Percentiles rank a stretch among this genome's conserved stretches.
phyloP scores from a whole-genome alignment of 2,797 vertebrate species.

The Anguilla megastoma region DNA sequence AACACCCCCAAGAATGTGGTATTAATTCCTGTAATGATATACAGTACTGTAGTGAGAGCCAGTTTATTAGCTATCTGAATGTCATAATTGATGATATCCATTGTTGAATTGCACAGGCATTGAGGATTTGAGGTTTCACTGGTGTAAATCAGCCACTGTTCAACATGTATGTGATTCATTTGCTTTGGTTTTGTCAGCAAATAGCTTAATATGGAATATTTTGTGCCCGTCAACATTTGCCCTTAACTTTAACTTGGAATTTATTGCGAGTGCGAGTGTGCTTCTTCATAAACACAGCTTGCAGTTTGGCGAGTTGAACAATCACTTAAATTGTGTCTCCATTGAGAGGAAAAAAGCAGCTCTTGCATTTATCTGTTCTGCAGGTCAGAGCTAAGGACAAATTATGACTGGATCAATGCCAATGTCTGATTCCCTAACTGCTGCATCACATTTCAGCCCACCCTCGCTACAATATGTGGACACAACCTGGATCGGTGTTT shows the following conservation, averaged over 20 bases:
- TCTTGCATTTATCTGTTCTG: background rate
- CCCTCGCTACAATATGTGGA: background rate
- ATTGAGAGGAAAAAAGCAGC: background rate
- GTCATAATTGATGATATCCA: background rate
- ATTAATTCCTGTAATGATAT: background rate
- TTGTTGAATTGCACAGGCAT: background rate
- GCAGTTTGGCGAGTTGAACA: background rate
- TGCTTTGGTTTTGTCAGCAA: background rate
- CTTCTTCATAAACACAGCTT: background rate
- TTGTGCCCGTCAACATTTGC: background rate
- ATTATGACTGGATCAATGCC: background rate
- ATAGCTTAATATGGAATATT: background rate
- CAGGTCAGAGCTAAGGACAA: background rate
- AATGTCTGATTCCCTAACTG: background rate
- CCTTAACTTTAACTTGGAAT: background rate
- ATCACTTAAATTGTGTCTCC: background rate
- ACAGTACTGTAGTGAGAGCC: background rate
- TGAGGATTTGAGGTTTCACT: constrained; percentile 11
- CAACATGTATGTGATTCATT: background rate
- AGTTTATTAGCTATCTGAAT: background rate
- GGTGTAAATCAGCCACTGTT: background rate
- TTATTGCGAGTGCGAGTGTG: background rate
- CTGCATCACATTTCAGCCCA: background rate
- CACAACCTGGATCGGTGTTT: background rate
- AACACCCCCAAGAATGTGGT: background rate